phyloP scores from a whole-genome alignment of 2,797 vertebrate species.

The Dendrocincla tyrannina region DNA sequence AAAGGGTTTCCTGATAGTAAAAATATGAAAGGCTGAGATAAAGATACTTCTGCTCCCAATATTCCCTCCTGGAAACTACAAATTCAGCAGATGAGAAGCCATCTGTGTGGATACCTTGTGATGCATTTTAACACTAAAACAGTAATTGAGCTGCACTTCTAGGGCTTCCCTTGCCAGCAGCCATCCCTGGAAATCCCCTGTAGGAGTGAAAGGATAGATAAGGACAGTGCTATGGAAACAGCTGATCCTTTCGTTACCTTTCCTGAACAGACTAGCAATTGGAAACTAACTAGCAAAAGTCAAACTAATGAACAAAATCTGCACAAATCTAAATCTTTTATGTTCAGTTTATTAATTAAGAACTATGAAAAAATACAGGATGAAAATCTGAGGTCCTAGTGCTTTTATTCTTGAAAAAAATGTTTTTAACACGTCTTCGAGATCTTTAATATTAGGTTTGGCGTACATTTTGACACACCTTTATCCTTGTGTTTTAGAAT shows the following conservation, averaged over 20 bases:
- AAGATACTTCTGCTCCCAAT: slow-evolving; percentile 47
- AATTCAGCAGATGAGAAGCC: slow-evolving; percentile 63
- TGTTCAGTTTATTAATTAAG: not conserved
- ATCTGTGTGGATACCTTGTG: slow-evolving; percentile 67
- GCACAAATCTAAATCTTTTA: not conserved
- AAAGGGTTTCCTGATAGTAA: slow-evolving; percentile 46
- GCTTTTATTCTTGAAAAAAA: not conserved
- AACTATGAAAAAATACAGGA: not conserved
- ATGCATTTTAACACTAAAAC: slow-evolving; percentile 50
- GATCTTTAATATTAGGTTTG: not conserved
- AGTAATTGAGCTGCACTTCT: slow-evolving; percentile 50
- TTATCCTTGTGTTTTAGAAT: not conserved
- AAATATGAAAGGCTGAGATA: slow-evolving; percentile 47
- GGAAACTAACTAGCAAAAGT: not conserved
- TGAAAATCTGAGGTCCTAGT: not conserved
- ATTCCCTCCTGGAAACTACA: slow-evolving; percentile 57
- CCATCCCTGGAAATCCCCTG: slow-evolving; percentile 53
- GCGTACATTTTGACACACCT: not conserved
- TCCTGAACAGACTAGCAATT: not conserved
- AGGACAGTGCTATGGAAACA: slow-evolving; percentile 51
- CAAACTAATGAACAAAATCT: not conserved
- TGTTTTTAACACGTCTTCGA: not conserved
- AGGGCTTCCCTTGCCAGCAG: slow-evolving; percentile 58
- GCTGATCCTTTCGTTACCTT: slow-evolving; percentile 3
- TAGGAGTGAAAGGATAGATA: slow-evolving; percentile 58